A percentile compares a stretch with the other conserved stretches of the same genome.
These are phyloP conservation scores for Lypha dubia DNA, from an alignment of 2,888 invertebrate species.

Conservation along the genomic window DNA sequence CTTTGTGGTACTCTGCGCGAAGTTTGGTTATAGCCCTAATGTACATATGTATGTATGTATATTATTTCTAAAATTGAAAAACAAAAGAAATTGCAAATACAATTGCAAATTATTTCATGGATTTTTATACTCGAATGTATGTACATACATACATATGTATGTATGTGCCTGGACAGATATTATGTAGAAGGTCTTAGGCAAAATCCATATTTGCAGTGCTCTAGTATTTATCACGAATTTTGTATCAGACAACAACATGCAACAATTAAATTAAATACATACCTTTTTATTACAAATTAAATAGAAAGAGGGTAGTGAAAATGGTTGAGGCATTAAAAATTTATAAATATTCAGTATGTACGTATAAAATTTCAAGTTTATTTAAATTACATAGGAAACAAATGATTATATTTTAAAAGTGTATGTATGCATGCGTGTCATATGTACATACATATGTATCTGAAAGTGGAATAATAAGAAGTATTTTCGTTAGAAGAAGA, in stretches of 20 bases:
- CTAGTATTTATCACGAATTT: neutral
- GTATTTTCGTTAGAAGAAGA: no score
- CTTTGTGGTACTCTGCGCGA: no score
- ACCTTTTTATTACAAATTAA: neutral
- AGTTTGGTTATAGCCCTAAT: no score
- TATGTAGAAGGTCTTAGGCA: neutral
- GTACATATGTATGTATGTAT: slow-evolving; percentile 40
- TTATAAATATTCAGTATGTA: no score
- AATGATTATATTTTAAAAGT: neutral
- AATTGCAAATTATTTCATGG: slow-evolving; percentile 27
- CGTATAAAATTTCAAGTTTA: neutral
- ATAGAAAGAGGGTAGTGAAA: no score
- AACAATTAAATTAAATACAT: neutral
- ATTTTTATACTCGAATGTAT: no score
- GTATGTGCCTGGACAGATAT: slow-evolving; percentile 17
- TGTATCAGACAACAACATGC: slow-evolving; percentile 2
- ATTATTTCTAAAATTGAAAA: neutral
- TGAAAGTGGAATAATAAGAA: no score
- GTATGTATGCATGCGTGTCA: no score
- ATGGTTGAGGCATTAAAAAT: no score
- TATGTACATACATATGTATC: no score
- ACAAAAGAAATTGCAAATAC: slow-evolving; percentile 23
- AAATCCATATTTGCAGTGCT: slow-evolving; percentile 6
- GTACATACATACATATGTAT: no score
- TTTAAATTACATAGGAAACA: neutral